Conservation (phyloP, 2,113 vertebrate genomes). For the Serinus canaria region DNA sequence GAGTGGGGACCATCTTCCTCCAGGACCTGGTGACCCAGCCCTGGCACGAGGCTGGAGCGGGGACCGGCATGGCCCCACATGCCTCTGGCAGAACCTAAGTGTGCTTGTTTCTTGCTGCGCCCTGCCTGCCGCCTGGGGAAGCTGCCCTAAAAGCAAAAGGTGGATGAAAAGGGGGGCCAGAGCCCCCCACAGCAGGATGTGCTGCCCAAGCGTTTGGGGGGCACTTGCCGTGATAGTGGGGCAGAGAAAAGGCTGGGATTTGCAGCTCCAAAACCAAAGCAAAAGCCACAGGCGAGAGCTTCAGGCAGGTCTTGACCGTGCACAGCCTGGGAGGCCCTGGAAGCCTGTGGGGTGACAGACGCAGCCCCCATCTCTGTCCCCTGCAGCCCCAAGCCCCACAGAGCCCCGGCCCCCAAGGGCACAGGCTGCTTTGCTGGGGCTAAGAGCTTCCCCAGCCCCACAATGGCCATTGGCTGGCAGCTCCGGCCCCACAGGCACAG, state of each 20-base stretch:
- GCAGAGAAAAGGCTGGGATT: rapidly evolving
- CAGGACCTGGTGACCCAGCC: background rate
- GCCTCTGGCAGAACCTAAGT: slow-evolving; percentile 14
- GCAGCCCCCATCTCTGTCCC: background rate
- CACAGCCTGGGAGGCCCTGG: background rate
- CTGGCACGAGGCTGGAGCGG: rapidly evolving
- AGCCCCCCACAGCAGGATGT: background rate
- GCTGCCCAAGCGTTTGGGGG: background rate
- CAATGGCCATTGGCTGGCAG: rapidly evolving
- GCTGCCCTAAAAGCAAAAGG: background rate
- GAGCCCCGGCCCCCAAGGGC: background rate
- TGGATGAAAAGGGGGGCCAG: background rate
- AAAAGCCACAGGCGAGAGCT: background rate
- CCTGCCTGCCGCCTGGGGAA: background rate
- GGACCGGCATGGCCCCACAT: rapidly evolving
- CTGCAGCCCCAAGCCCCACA: background rate
- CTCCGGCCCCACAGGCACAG: background rate
- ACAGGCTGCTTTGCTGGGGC: background rate
- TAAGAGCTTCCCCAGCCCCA: background rate
- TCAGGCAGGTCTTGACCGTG: background rate
- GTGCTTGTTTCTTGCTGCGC: background rate
- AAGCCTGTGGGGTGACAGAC: background rate
- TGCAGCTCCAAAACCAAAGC: background rate
- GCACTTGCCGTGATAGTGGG: background rate
- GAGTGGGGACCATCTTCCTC: background rate